Evolutionary conservation across 2,113 vertebrate genomes (phyloP), one percentile per base, ranked within the genome.

Genomic region (Drymodes brunneopygia): DNA sequence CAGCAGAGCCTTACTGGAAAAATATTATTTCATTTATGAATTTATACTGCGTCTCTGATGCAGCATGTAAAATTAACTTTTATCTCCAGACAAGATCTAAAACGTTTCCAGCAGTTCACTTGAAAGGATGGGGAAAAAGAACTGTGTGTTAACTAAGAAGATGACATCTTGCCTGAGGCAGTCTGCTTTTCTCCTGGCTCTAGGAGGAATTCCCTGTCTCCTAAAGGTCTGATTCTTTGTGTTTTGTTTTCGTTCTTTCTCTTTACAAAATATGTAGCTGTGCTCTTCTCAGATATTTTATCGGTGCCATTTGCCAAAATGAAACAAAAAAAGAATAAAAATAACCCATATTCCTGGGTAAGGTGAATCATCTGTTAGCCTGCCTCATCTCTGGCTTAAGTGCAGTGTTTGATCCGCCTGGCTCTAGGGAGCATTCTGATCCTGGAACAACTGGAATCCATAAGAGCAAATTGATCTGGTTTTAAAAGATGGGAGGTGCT

Each of bases 71-170:
- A 96, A 96, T 97, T 94, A 93, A 94, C 75, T 88, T 93, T 78
- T 96, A 96, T 96, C 95, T 94, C 77, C 51, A 92, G 82, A 95
- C 94, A 92, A 90, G 94, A 96, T 97, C 93, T 96, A 93, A 96
- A 96, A 90, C 3, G 17, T 88, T 94, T 92, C 82, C 83, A 95
- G 86, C 90, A 90, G 83, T 57, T 97, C 92, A 88, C 90, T 95
- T 93, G 91, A 96, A 97, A 95, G 92, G 81, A 78, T 92, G 67
- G 69, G 60, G 80, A 75, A 60, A 82, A 94, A 88, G 75, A 96
- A 29, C 62, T 81, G 60, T 83, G 29, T 95, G 96, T 95, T 97
- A 95, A 96, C 94, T 94, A 96, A 81, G 86, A 88, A 93, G 92
- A 86, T 81, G 94, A 97, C 93, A 96, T 79, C 60, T 22, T 90